Evolutionary conservation across 2,113 vertebrate genomes (phyloP).

Genomic region (Xiphophorus couchianus): DNA sequence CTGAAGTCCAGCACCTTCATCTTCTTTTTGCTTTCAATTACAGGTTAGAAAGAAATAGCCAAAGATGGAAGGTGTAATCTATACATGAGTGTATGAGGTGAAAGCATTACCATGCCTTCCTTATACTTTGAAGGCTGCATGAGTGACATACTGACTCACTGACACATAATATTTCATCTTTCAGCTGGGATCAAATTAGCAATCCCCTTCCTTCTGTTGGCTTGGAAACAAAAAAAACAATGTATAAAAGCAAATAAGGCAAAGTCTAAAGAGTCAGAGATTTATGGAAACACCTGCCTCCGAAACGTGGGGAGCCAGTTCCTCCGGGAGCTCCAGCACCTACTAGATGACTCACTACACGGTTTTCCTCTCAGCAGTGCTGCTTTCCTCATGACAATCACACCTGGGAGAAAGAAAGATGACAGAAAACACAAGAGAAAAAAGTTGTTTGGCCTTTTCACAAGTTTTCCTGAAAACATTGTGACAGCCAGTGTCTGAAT

Average conservation of each 20-base stretch:
- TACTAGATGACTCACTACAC: conserved; percentile 53
- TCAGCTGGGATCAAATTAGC: conserved; percentile 22
- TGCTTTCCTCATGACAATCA: conserved; percentile 30
- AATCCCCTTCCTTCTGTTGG: conserved; percentile 10
- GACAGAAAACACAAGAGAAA: conserved; percentile 33
- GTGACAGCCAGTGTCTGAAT: conserved; percentile 21
- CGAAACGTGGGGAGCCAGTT: conserved; percentile 22
- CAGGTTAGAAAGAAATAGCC: neutral
- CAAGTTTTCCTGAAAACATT: conserved; percentile 32
- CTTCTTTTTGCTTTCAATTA: conserved; percentile 15
- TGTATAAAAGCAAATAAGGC: conserved; percentile 9
- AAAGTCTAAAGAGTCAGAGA: conserved; percentile 7
- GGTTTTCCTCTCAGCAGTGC: conserved; percentile 51
- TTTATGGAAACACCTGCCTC: conserved; percentile 42
- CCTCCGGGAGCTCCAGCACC: conserved; percentile 35
- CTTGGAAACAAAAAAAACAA: conserved; percentile 10
- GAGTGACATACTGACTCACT: conserved; percentile 27
- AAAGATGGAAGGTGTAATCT: neutral
- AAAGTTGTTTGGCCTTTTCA: conserved; percentile 24
- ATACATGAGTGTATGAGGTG: conserved; percentile 5
- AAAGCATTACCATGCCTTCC: conserved; percentile 1
- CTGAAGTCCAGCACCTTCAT: neutral
- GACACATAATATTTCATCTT: conserved; percentile 17
- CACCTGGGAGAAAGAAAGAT: conserved; percentile 22
- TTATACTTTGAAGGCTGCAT: conserved; percentile 14